These are phyloP conservation scores for Pempheris klunzingeri DNA, from an alignment of 2,797 vertebrate species.

Conservation along the genomic window DNA sequence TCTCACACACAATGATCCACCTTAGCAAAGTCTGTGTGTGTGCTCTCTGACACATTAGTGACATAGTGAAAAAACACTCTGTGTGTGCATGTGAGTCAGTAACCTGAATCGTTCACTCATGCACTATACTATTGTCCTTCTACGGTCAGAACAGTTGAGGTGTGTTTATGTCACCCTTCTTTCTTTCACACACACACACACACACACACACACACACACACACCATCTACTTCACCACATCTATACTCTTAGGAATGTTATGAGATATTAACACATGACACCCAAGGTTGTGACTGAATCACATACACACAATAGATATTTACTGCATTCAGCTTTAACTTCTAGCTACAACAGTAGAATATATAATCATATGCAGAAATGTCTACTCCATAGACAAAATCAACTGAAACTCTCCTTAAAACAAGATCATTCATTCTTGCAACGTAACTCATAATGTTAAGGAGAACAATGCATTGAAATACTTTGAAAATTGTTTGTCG, in stretches of 20 bases:
- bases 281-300: neutral
- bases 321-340: neutral
- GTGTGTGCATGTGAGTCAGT: conserved; percentile 39
- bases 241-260: neutral
- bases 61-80: conserved; percentile 6
- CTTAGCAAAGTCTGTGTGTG: conserved; percentile 27
- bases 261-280: neutral
- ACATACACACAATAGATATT: neutral
- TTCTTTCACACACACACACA: neutral
- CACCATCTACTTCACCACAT: neutral
- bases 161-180: conserved; percentile 33
- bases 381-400: neutral
- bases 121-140: conserved; percentile 59
- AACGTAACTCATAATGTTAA: neutral
- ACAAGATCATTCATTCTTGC: neutral
- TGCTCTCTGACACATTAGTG: neutral
- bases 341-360: neutral
- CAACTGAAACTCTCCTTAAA: neutral
- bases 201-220: conserved; percentile 4
- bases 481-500: neutral
- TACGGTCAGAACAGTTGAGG: conserved; percentile 56
- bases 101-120: conserved; percentile 56
- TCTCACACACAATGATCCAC: conserved; percentile 45
- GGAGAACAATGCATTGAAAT: neutral
- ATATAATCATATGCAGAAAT: neutral